A percentile compares a stretch with the other conserved stretches of the same genome.
Conservation (phyloP, 2,113 vertebrate genomes). For the Coptodon bakossiorum region DNA sequence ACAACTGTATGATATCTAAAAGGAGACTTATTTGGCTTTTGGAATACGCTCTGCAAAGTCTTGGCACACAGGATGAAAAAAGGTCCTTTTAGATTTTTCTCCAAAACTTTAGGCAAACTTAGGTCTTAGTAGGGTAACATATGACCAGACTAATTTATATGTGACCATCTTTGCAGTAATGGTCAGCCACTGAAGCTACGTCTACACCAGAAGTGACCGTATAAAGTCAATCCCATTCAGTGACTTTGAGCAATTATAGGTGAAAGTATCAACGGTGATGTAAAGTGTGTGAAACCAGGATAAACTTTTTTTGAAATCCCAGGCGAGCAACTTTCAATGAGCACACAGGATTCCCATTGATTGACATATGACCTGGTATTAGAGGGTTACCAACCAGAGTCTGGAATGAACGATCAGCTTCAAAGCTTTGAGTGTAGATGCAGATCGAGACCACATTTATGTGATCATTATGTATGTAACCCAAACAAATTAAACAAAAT, state of each 20-base stretch:
- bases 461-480: background rate
- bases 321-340: background rate
- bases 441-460: background rate
- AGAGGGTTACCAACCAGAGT: background rate
- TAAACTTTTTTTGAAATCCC: background rate
- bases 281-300: background rate
- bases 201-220: background rate
- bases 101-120: background rate
- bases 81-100: background rate
- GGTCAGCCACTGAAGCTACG: background rate
- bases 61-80: background rate
- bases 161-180: background rate
- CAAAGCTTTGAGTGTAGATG: background rate
- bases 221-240: background rate
- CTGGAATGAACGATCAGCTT: background rate
- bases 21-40: background rate
- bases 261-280: fast-evolving
- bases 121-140: background rate
- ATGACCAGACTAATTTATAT: background rate
- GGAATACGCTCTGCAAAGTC: fast-evolving
- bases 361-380: background rate
- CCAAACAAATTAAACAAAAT: background rate
- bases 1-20: background rate
- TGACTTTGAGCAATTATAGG: background rate
- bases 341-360: background rate